phyloP scores from a whole-genome alignment of 2,888 invertebrate genomes.

The Polylopha cassiicola region DNA sequence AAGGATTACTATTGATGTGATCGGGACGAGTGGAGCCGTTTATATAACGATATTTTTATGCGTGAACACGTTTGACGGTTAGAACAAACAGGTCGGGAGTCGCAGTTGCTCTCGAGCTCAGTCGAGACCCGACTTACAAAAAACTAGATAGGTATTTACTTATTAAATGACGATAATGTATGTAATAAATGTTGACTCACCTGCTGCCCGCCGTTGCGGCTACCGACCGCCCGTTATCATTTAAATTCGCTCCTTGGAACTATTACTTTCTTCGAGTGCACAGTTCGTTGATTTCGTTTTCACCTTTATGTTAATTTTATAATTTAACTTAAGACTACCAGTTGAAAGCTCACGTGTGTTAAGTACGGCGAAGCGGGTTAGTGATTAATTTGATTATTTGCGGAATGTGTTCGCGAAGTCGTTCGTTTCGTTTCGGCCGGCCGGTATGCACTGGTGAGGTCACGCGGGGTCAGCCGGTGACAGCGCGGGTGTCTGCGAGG shows the following conservation, averaged over 20 bases:
- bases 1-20: background rate
- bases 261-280: conserved; percentile 42
- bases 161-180: conserved; percentile 12
- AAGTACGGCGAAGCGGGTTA: conserved; percentile 55
- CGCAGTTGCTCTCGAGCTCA: conserved; percentile 13
- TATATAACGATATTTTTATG: conserved; percentile 44
- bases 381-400: conserved; percentile 37
- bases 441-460: conserved; percentile 62
- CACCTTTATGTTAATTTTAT: conserved; percentile 55
- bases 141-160: conserved; percentile 12
- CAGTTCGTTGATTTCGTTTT: conserved; percentile 45
- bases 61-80: conserved; percentile 37
- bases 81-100: conserved; percentile 16
- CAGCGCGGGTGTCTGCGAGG: conserved; percentile 26
- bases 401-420: conserved; percentile 40
- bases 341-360: conserved; percentile 52
- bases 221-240: conserved; percentile 43
- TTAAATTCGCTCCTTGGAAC: conserved; percentile 30
- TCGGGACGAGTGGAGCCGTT: background rate
- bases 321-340: conserved; percentile 44
- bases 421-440: conserved; percentile 63
- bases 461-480: conserved; percentile 58
- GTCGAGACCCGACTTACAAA: conserved; percentile 6
- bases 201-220: conserved; percentile 42
- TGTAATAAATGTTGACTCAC: conserved; percentile 40